Evolutionary conservation across 2,888 invertebrate species (phyloP).

Genomic region (Cheilosia impressa): DNA sequence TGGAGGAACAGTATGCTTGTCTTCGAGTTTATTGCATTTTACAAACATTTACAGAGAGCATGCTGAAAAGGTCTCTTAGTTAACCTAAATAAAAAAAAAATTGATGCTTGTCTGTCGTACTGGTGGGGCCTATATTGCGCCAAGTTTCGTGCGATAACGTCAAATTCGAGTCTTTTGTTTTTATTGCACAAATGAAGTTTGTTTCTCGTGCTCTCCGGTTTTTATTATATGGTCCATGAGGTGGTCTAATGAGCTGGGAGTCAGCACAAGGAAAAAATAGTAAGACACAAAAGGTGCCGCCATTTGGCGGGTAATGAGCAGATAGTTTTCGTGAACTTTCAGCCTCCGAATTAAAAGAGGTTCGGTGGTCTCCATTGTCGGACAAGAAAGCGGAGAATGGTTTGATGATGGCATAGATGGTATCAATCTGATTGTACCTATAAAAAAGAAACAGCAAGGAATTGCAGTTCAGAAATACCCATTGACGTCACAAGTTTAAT

Average conservation of each 20-base stretch:
- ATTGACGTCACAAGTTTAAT: too few species aligned
- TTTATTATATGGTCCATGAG: conserved; percentile 42
- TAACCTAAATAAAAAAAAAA: conserved; percentile 32
- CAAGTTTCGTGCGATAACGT: conserved; percentile 56
- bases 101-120: conserved; percentile 7
- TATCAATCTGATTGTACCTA: not conserved
- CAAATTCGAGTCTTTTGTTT: conserved; percentile 52
- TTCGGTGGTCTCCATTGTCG: not conserved
- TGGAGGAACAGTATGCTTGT: conserved; percentile 32
- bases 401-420: not conserved
- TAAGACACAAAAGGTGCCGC: conserved; percentile 42
- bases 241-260: conserved; percentile 39
- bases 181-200: conserved; percentile 45
- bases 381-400: conserved; percentile 23
- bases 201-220: conserved; percentile 7
- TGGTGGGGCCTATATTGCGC: conserved; percentile 34
- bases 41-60: conserved; percentile 45
- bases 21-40: conserved; percentile 58
- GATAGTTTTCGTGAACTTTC: conserved; percentile 35
- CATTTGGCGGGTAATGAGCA: conserved; percentile 41
- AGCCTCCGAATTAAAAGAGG: conserved; percentile 3
- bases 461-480: too few species aligned
- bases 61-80: conserved; percentile 47
- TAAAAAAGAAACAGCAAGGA: too few species aligned
- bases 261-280: conserved; percentile 6